Evolutionary conservation across 2,113 vertebrate species (phyloP), one percentile per base, ranked within the genome.

Genomic region (Carassius auratus): DNA sequence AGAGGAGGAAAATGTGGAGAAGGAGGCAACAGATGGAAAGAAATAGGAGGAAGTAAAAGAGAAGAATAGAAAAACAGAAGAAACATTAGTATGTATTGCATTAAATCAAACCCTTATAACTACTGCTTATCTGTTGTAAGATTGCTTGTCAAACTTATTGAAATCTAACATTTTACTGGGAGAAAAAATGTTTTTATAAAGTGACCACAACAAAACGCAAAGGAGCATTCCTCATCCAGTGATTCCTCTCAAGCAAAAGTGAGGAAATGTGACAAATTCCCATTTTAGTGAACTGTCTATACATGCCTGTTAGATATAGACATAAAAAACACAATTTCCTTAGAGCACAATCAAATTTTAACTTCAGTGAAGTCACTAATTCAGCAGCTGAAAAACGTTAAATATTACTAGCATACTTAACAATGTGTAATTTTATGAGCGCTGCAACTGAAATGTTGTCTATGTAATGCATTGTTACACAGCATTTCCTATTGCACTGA

Each of bases 171-270:
- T 48, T 52, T 19, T 76, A 66, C 33, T 55, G 84, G 23, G 66
- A 52, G 59, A 79, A 62, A 55, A 59, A 84, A 19, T 19, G 36
- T 12, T 73, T 68, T 50, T 87, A 87, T 92, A 87, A 92, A 88
- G 92, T 93, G 92, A 93, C 89, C 91, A 93, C 92, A 93, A 92
- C 89, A 92, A 92, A 91, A 88, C 76, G 89, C 90, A 92, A 91
- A 91, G 73, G 86, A 93, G 93, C 94, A 94, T 94, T 94, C 94
- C 91, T 89, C 94, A 95, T 93, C 94, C 93, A 94, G 95, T 94
- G 93, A 89, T 91, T 88, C 91, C 83, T 93, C 93, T 93, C 94
- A 95, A 91, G 94, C 94, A 95, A 88, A 90, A 82, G 92, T 93
- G 91, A 93, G 89, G 92, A 92, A 91, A 90, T 85, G 88, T 90